Evolutionary conservation across 1,140 invertebrate species (phyloP).

Genomic region (Anastrepha obliqua): DNA sequence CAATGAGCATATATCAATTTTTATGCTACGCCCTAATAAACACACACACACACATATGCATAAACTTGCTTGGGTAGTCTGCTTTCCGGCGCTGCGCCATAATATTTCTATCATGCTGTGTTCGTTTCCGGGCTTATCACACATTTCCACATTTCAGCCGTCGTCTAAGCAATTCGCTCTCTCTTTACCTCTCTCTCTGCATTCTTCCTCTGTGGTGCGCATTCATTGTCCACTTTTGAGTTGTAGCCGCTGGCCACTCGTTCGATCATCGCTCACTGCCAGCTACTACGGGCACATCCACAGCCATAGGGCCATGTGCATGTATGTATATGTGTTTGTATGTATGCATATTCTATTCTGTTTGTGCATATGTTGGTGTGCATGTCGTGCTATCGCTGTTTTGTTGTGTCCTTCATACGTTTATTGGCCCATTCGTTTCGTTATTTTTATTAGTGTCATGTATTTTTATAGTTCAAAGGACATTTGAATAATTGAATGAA

Average conservation of each 20-base stretch:
- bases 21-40: constrained; percentile 33
- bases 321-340: neutral
- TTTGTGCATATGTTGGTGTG: neutral
- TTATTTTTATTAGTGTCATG: constrained; percentile 75
- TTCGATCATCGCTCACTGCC: constrained; percentile 29
- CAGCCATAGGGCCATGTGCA: neutral
- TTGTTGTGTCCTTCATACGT: constrained; percentile 67
- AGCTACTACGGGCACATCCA: neutral
- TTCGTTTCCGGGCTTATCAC: constrained; percentile 22
- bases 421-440: constrained; percentile 60
- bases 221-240: neutral
- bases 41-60: neutral
- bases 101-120: constrained; percentile 50
- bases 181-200: neutral
- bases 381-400: neutral
- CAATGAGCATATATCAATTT: constrained; percentile 52
- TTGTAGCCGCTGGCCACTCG: neutral
- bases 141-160: constrained; percentile 26
- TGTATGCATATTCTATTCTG: too few relatives aligned
- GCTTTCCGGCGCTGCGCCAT: constrained; percentile 31
- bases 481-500: constrained; percentile 75
- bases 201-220: neutral
- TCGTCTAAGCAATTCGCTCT: neutral
- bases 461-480: constrained; percentile 75
- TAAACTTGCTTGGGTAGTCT: neutral